Base-by-base conservation (phyloP, 1,140 invertebrate genomes). In the Micrasema minimum region DNA sequence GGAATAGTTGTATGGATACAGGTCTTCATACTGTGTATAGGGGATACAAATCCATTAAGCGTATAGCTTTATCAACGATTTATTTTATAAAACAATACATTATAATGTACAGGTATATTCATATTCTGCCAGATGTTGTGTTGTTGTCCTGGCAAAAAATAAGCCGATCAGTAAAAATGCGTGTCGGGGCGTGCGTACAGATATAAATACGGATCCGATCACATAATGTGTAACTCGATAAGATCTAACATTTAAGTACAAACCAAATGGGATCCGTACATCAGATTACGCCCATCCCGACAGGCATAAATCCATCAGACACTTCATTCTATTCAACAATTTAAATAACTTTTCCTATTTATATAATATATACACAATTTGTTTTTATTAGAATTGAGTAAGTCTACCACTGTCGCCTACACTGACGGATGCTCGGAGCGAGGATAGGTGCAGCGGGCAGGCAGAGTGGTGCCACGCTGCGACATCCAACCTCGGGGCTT, bases 11-110 rank as follows among this genome's bases (percentile, higher is more conserved):
- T 31, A 31, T 31, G 11, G 48, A 51, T 9, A n/a, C 2, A 51
- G 48, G 48, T 22, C 48, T 51, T 51, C 6, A 51, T 31, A 31
- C 26, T 31, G n/a, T 20, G n/a, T 59, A 48, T n/a, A 69, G 41
- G 55, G 23, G 20, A 38, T 62, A 53, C 11, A 69, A 69, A 69
- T 69, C 55, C 67, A 69, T 62, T 55, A 71, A 65, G 62, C 61
- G 26, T 51, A 23, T 73, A 71, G 72, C 71, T 83, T 85, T 84
- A 83, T 84, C 84, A 84, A 84, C 82, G 81, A 83, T 85, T 84
- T 84, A 85, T 84, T 85, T 81, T 84, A 84, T 83, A 85, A 84
- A 85, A 85, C 83, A 85, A 85, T 85, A 85, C 83, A 85, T 84
- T 85, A 84, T 84, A 84, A 85, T 84, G 82, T 85, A 85, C 83